phyloP scores from a whole-genome alignment of 2,888 invertebrate genomes.

The Gastrophysa polygoni region DNA sequence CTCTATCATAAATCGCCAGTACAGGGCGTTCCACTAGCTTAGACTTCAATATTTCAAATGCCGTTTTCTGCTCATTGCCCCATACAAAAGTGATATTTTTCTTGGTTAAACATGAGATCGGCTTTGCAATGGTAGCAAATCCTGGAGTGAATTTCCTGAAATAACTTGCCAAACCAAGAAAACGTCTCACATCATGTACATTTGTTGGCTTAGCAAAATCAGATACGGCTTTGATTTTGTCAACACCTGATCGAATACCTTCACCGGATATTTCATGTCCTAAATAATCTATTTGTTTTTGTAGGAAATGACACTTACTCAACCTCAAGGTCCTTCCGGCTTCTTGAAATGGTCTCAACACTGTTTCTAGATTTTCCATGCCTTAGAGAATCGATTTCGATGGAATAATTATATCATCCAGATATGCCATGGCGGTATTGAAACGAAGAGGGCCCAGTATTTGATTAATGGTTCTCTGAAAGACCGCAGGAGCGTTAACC shows the following conservation, averaged over 20 bases:
- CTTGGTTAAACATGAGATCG: constrained; percentile 38
- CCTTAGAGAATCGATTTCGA: constrained; percentile 17
- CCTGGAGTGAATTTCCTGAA: constrained; percentile 42
- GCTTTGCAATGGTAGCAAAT: constrained; percentile 38
- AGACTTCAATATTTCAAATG: no score
- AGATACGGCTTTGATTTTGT: constrained; percentile 39
- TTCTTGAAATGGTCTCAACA: constrained; percentile 26
- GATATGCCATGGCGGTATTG: constrained; percentile 23
- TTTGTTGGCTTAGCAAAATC: constrained; percentile 41
- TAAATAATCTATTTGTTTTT: constrained; percentile 14
- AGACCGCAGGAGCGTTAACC: constrained; percentile 35
- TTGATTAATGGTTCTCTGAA: constrained; percentile 27
- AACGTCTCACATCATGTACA: constrained; percentile 36
- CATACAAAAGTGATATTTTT: constrained; percentile 31
- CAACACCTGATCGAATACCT: constrained; percentile 6
- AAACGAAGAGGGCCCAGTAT: constrained; percentile 16
- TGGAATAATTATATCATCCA: constrained; percentile 33
- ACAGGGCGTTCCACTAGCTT: no score
- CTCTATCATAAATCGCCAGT: no score
- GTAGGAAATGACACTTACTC: constrained; percentile 16
- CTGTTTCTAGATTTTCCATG: constrained; percentile 15
- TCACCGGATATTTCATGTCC: neutral
- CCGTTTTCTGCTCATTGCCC: constrained; percentile 21
- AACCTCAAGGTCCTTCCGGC: constrained; percentile 33
- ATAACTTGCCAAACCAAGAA: constrained; percentile 37